Evolutionary conservation across 2,113 vertebrate species (phyloP).

Genomic region (Hippocampus mohnikei): DNA sequence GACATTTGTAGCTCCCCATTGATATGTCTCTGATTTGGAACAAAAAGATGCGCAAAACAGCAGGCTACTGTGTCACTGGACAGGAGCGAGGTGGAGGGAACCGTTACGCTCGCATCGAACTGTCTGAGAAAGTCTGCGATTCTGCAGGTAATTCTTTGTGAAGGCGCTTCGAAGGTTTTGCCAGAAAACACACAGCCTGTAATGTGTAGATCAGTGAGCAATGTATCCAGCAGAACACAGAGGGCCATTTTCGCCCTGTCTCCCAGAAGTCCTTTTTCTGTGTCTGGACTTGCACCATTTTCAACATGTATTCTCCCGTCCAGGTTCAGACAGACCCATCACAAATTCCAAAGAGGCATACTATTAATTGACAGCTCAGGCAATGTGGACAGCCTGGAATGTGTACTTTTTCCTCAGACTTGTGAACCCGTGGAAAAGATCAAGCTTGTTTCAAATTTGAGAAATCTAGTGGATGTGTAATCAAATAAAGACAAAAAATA

Average conservation of each 20-base stretch:
- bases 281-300: no score
- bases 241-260: neutral
- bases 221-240: neutral
- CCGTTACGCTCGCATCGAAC: slow-evolving; percentile 81
- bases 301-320: no score
- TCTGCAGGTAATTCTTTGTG: slow-evolving; percentile 74
- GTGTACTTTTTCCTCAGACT: no score
- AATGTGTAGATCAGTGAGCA: neutral
- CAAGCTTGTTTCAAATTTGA: no score
- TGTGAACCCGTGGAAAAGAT: no score
- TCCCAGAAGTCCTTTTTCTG: no score
- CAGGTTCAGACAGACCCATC: no score
- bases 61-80: slow-evolving; percentile 81
- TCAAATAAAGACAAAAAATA: no score
- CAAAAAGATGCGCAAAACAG: slow-evolving; percentile 90
- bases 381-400: no score
- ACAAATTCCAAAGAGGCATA: no score
- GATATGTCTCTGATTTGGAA: slow-evolving; percentile 85
- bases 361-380: no score
- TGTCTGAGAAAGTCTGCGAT: slow-evolving; percentile 90
- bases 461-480: no score
- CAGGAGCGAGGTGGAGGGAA: slow-evolving; percentile 50
- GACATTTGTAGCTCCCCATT: slow-evolving; percentile 74
- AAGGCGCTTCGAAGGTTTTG: neutral
- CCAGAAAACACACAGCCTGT: neutral